These are phyloP conservation scores for Adelognathus sp. DNA, from an alignment of 2,888 invertebrate species.

Conservation along the genomic window DNA sequence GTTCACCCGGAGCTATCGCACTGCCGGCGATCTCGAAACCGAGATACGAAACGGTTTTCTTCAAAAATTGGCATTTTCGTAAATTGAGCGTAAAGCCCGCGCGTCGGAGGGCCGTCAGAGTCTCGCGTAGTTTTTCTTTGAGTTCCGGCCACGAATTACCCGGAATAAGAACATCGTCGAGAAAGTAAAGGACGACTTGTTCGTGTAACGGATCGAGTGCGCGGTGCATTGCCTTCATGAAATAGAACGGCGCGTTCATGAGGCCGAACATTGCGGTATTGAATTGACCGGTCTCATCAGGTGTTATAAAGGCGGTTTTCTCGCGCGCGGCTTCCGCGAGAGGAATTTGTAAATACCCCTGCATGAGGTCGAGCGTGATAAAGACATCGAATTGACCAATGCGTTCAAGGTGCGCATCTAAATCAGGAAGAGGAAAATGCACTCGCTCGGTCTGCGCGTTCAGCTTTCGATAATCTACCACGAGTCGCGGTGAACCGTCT, in stretches of 20 bases:
- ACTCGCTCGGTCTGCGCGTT: not conserved
- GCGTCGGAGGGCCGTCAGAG: constrained; percentile 35
- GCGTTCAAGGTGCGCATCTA: not conserved
- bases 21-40: constrained; percentile 62
- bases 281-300: constrained; percentile 62
- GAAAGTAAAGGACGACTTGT: not conserved
- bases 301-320: constrained; percentile 24
- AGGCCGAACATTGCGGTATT: constrained; percentile 63
- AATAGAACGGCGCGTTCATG: constrained; percentile 55
- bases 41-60: constrained; percentile 64
- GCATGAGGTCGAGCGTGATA: constrained; percentile 25
- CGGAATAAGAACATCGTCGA: constrained; percentile 10
- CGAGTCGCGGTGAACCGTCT: not conserved
- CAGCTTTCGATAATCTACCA: not conserved
- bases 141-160: not conserved
- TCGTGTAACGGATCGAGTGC: constrained; percentile 33
- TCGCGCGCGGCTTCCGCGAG: constrained; percentile 30
- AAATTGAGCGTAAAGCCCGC: constrained; percentile 68
- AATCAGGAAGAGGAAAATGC: not conserved
- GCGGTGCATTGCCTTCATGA: constrained; percentile 49
- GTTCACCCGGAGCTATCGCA: not conserved
- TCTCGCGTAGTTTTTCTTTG: not conserved
- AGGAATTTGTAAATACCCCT: constrained; percentile 40
- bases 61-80: constrained; percentile 67
- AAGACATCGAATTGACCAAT: constrained; percentile 11